These are phyloP conservation scores for Stegophylla sp. DNA, from an alignment of 2,888 invertebrate genomes.

Conservation along the genomic window DNA sequence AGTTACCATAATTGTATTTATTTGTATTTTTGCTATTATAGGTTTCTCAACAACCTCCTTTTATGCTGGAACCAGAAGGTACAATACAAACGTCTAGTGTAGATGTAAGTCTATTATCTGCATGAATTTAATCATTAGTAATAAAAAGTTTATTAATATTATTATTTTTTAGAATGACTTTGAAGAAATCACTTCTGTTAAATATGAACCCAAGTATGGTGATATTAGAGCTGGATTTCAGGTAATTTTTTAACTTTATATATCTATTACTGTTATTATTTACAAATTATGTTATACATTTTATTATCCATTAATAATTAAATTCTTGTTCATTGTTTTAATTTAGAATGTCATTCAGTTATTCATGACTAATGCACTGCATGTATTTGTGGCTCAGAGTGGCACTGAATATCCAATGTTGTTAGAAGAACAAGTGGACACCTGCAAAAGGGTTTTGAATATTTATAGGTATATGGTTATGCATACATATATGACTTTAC, in stretches of 20 bases:
- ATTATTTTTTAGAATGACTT: constrained; percentile 63
- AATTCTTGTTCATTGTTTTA: not conserved
- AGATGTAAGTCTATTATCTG: constrained; percentile 59
- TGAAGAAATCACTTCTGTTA: not conserved
- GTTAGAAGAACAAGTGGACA: constrained; percentile 91
- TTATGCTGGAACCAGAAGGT: constrained; percentile 71
- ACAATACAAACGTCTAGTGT: constrained; percentile 13
- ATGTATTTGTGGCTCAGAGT: constrained; percentile 83
- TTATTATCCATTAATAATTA: not conserved
- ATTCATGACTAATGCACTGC: constrained; percentile 94
- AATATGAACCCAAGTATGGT: constrained; percentile 28
- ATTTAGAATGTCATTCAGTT: constrained; percentile 70
- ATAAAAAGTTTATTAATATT: too few species aligned
- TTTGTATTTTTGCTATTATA: constrained; percentile 62
- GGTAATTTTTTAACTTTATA: not conserved
- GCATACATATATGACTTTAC: constrained; percentile 90
- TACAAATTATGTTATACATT: not conserved
- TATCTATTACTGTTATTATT: constrained; percentile 2
- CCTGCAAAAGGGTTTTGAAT: constrained; percentile 93
- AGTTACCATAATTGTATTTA: constrained; percentile 3
- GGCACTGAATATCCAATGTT: constrained; percentile 69
- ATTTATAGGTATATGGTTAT: constrained; percentile 97
- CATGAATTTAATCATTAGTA: too few species aligned
- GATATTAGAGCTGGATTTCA: constrained; percentile 56
- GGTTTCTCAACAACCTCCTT: constrained; percentile 79